Evolutionary conservation across 2,113 vertebrate species (phyloP).

Genomic region (Mesembrinibis cayennensis): DNA sequence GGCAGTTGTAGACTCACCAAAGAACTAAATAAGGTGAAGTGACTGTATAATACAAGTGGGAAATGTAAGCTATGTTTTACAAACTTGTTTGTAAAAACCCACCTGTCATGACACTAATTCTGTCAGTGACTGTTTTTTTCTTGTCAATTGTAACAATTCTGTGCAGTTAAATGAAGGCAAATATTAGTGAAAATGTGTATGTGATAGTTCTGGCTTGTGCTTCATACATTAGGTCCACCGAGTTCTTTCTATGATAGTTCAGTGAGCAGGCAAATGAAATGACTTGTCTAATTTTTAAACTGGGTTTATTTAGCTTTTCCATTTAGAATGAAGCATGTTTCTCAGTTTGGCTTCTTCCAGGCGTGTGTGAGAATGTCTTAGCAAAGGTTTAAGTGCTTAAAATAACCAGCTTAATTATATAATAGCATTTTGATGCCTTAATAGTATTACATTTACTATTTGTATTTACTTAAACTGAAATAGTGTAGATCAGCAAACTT

Average conservation of each 20-base stretch:
- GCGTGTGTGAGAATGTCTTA: not conserved
- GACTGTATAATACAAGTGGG: not conserved
- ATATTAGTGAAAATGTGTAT: not conserved
- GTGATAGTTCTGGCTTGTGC: not conserved
- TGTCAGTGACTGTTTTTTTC: not conserved
- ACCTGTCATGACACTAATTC: not conserved
- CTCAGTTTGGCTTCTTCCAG: not conserved
- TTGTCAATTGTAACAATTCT: not conserved
- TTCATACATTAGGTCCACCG: not conserved
- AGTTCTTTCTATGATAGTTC: not conserved
- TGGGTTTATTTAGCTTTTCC: not conserved
- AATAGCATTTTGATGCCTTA: constrained; percentile 18
- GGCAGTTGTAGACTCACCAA: not conserved
- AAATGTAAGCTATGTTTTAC: not conserved
- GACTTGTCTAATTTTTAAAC: not conserved
- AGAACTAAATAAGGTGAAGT: not conserved
- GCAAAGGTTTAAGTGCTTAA: constrained; percentile 20
- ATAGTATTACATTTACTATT: not conserved
- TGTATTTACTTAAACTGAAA: not conserved
- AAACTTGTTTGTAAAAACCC: not conserved
- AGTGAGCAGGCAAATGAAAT: not conserved
- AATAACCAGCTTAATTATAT: constrained; percentile 41
- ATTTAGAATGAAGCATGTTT: not conserved
- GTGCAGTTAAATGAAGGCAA: not conserved
- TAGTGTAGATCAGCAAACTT: not conserved